Conservation (phyloP, 2,113 vertebrate species). For the Varanus salvator region DNA sequence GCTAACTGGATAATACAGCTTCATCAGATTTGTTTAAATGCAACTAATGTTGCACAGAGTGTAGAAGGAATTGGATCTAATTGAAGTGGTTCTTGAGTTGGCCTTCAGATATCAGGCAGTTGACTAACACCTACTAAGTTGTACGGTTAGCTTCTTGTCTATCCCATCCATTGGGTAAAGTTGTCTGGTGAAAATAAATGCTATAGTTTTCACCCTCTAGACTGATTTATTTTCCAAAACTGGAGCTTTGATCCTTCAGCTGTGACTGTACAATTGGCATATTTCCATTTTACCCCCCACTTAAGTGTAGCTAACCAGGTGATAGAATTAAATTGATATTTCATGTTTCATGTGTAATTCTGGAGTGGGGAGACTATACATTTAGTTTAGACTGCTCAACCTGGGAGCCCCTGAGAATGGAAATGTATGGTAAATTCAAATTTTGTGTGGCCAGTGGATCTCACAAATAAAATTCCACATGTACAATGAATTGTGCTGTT, state of each 20-base stretch:
- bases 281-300: not conserved
- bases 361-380: too few species aligned
- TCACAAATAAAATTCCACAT: not conserved
- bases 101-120: not conserved
- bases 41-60: not conserved
- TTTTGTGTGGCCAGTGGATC: not conserved
- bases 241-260: not conserved
- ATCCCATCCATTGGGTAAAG: not conserved
- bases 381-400: too few species aligned
- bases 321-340: not conserved
- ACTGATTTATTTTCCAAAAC: not conserved
- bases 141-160: not conserved
- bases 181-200: not conserved
- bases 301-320: not conserved
- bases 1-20: not conserved
- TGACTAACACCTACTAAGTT: not conserved
- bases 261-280: not conserved
- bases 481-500: not conserved
- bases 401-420: not conserved
- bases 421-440: too few species aligned
- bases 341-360: not conserved
- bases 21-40: not conserved
- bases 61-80: not conserved
- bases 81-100: not conserved
- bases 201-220: slow-evolving; percentile 20